phyloP scores from a whole-genome alignment of 1,140 invertebrate genomes.

The Nylanderia fulva region DNA sequence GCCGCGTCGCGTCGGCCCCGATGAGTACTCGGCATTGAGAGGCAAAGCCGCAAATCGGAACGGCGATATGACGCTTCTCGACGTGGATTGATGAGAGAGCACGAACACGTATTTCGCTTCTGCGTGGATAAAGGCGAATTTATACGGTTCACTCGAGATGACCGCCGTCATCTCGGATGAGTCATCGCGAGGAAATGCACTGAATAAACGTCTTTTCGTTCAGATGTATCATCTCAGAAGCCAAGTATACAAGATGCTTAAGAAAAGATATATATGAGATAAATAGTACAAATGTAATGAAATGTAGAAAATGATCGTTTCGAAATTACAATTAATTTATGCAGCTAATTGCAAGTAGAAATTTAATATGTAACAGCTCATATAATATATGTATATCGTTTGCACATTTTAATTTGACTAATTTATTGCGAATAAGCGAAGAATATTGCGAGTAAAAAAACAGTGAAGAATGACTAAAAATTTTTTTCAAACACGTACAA shows the following conservation, averaged over 20 bases:
- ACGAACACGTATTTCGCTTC: slow-evolving; percentile 44
- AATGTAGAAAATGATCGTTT: not conserved
- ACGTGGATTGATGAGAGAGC: slow-evolving; percentile 70
- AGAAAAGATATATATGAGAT: not conserved
- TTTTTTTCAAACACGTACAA: not conserved
- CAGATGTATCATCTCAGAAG: not conserved
- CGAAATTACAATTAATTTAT: not conserved
- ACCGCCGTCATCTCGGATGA: not conserved
- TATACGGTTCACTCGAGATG: slow-evolving; percentile 11
- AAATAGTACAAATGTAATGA: not conserved
- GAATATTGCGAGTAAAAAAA: not conserved
- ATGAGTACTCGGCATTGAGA: slow-evolving; percentile 64
- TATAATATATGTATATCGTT: not conserved
- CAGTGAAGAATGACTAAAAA: not conserved
- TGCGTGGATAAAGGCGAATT: slow-evolving; percentile 21
- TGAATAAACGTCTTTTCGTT: not conserved
- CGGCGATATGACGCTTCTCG: slow-evolving; percentile 59
- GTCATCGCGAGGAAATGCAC: not conserved
- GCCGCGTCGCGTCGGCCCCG: slow-evolving; percentile 56
- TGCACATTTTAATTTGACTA: not conserved
- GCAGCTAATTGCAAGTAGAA: not conserved
- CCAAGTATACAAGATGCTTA: not conserved
- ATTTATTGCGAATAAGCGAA: not conserved
- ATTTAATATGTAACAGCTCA: not conserved
- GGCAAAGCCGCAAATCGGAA: slow-evolving; percentile 68